Base-by-base conservation (phyloP, 1,140 invertebrate genomes). In the Neodiprion fabricii region DNA sequence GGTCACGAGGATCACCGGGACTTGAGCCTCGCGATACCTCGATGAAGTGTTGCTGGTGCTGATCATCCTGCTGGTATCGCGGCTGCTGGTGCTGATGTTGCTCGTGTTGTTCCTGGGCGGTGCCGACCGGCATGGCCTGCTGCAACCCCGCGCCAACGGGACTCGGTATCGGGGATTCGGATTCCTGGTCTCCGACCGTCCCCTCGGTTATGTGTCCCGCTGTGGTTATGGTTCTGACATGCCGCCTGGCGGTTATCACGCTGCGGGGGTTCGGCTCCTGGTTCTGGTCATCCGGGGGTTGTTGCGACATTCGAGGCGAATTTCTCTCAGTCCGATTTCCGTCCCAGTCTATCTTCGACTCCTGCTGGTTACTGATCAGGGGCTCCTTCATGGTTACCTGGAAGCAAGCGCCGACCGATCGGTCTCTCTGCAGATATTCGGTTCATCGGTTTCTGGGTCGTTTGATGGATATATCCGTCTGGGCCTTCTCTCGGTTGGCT, bases 201-300 rank as follows among this genome's bases (percentile, higher is more conserved):
- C 85, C 84, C 68, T 90, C 89, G 1, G 90, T 91, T 67, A 92
- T 92, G 76, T 91, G 91, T 2, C 91, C 91, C 9, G 91, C 87
- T 5, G 91, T 89, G 7, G 91, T 92, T 71, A 92, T 92, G 4
- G 91, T 92, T n/a, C 91, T 85, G 17, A 91, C 86, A 49, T 89
- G 88, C 49, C 90, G 86, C 28, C 90, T 87, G 21, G 88, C 88
- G 4, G 89, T 90, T 75, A 91, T 91, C 11, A 92, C 91, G 7
- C 90, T 89, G 7, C 84, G 84, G 0, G 85, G 85, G 73, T 80
- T 84, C 66, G 69, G 70, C 9, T 61, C 48, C 11, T 49, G 67
- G 9, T 74, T 69, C 61, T 79, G 80, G 17, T 86, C 80, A 4
- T 82, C 81, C 9, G 72, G 72, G 9, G 79, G 76, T 72, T 78